These are phyloP conservation scores for Catocala sponsa DNA, from an alignment of 2,888 invertebrate species.

Conservation along the genomic window DNA sequence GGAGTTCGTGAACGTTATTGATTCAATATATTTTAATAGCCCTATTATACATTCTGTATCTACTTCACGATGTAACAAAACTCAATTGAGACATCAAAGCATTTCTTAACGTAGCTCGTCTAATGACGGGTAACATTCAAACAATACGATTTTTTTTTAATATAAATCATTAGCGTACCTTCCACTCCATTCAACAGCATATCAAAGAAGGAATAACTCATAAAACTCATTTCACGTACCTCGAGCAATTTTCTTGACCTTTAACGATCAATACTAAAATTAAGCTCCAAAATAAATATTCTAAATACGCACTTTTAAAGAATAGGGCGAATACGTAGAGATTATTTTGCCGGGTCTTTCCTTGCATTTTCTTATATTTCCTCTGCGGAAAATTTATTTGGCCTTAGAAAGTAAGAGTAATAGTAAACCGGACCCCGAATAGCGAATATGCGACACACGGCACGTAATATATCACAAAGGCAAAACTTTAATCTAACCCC, in stretches of 20 bases:
- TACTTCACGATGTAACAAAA: background rate
- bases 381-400: conserved; percentile 70
- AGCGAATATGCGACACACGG: conserved; percentile 68
- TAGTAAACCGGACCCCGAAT: conserved; percentile 65
- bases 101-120: background rate
- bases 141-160: conserved; percentile 33
- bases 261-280: conserved; percentile 21
- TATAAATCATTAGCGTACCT: conserved; percentile 37
- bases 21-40: conserved; percentile 6
- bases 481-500: conserved; percentile 67
- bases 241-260: conserved; percentile 29
- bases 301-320: conserved; percentile 35
- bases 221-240: conserved; percentile 20
- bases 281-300: conserved; percentile 29
- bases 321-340: conserved; percentile 39
- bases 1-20: background rate
- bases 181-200: conserved; percentile 27
- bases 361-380: conserved; percentile 70
- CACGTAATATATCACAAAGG: conserved; percentile 71
- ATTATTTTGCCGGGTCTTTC: conserved; percentile 58
- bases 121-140: conserved; percentile 10
- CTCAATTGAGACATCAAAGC: conserved; percentile 12
- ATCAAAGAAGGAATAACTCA: conserved; percentile 33
- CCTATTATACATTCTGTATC: conserved; percentile 1
- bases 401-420: conserved; percentile 67